Base-by-base conservation (phyloP, 2,113 vertebrate species). In the Cacatua alba region DNA sequence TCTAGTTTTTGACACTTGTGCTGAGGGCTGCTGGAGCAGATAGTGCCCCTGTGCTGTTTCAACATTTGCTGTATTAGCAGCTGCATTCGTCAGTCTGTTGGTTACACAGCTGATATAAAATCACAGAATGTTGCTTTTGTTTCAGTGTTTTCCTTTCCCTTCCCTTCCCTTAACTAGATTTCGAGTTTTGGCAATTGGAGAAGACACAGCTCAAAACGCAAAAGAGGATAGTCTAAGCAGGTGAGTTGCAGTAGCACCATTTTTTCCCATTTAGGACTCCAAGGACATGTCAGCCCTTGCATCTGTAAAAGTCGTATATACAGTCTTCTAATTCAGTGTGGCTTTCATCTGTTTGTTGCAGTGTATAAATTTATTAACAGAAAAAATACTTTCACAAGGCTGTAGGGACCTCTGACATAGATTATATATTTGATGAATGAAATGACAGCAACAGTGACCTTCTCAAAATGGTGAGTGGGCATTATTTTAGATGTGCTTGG, bases 171-270 rank as follows among this genome's bases (percentile, higher is more conserved):
- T 62, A 1, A 10, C 11, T 97, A 99, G 99, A 51, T 99, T 98
- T 93, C 98, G 98, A 70, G 98, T 99, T 77, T 95, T 98, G 81
- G 98, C 98, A 2, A 99, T 99, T 0, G 98, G 99, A 19, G 97
- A 98, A 24, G 97, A 98, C 31, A 97, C 86, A 17, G 75, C 84
- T 46, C 97, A 95, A 37, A 74, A 68, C 55, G 86, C 85, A 25
- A 97, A 95, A 31, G 98, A 98, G 60, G 98, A 98, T 15, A 89
- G 75, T 17, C 96, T 98, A 7, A 96, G 68, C 35, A 98, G 97
- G 98, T 98, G 70, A 91, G 95, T 21, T 43, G 46, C 29, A 69
- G 39, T 6, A 48, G 43, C 15, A 20, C 24, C 13, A 0, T 35
- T 63, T 69, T 64, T 82, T 44, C 31, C 67, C 41, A 4, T 46